Base-by-base conservation (phyloP, 2,888 invertebrate genomes). In the Amphipoea oculea region DNA sequence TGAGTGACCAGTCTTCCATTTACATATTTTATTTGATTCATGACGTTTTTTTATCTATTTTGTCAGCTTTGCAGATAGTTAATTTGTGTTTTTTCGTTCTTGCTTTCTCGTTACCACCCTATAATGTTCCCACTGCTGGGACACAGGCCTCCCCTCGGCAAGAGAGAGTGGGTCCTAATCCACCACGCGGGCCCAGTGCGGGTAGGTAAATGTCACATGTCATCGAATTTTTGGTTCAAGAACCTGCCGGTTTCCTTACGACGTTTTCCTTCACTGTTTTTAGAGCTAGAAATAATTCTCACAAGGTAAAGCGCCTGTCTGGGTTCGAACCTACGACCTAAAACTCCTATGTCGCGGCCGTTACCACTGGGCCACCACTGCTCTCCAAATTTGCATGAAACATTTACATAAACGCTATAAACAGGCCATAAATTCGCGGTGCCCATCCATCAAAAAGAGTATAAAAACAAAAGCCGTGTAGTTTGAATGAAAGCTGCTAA, bases 401-500 rank as follows among this genome's bases (percentile, higher is more conserved):
- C 2, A 29, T 29, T n/a, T 40, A 40, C 40, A 11, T 40, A 65
- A 65, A 65, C 40, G 1, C 7, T 17, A 40, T 12, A 36, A 42
- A 78, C 12, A 23, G 1, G 9, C 17, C n/a, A 63, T 72, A 54
- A 63, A 40, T 40, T 42, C 11, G 12, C 45, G 23, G 0, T 29
- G 45, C 0, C 42, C 23, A 40, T 54, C 5, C 29, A 76, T 17
- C 9, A 20, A 73, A 73, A 48, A 62, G 36, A 23, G 1, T 36
- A 63, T 73, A 57, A 78, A 54, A 68, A 68, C 42, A 68, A 65
- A 73, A 62, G 14, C n/a, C 48, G n/a, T 45, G 0, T 23, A 63
- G 29, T 65, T 83, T 80, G 48, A 84, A 83, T 67, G 65, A 74
- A 84, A 85, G 63, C 60, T 68, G 71, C 23, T 81, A 74, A 82